Percentiles rank a stretch among this genome's conserved stretches.
Evolutionary conservation across 2,797 vertebrate species (phyloP).

Genomic region (Alca torda): DNA sequence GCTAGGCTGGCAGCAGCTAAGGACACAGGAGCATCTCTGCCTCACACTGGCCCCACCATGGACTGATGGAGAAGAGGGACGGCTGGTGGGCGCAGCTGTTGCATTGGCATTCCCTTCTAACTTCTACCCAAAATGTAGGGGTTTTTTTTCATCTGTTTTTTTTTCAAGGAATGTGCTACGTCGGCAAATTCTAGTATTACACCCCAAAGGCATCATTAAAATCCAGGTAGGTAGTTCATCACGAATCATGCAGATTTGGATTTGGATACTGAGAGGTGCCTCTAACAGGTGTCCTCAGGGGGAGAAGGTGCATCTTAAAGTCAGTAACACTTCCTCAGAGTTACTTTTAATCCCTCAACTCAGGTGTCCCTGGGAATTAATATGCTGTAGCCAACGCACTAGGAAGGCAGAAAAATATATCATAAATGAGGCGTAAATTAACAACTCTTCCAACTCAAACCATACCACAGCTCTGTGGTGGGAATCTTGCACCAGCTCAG

Average conservation of each 20-base stretch:
- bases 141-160: neutral
- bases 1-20: neutral
- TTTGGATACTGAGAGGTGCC: neutral
- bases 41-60: neutral
- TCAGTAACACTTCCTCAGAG: neutral
- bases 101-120: neutral
- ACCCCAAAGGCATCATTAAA: neutral
- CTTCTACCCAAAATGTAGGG: neutral
- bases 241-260: neutral
- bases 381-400: fast-evolving
- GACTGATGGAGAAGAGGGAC: neutral
- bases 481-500: neutral
- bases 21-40: no score
- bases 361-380: neutral
- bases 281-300: neutral
- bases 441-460: neutral
- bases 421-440: neutral
- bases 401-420: neutral
- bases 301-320: neutral
- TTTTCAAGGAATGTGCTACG: neutral
- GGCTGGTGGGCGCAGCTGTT: fast-evolving
- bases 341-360: neutral
- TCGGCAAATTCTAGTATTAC: neutral
- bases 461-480: neutral
- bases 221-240: neutral